Conservation (phyloP, 2,113 vertebrate genomes). For the Colossoma macropomum region DNA sequence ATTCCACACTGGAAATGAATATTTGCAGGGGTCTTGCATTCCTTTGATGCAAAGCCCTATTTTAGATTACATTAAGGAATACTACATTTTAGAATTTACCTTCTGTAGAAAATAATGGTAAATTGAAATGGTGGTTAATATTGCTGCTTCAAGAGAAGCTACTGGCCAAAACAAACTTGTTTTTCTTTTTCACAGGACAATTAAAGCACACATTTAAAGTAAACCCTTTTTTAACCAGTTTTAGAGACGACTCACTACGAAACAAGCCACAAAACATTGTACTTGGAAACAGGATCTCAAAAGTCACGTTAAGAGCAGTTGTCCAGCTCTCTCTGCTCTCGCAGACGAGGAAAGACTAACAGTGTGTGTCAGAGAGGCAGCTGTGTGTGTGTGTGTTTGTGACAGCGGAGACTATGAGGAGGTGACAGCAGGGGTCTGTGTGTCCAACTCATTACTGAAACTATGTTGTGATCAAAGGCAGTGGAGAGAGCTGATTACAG, state of each 20-base stretch:
- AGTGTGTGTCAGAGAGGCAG: background rate
- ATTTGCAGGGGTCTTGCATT: background rate
- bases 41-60: background rate
- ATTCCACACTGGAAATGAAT: slow-evolving; percentile 29
- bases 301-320: background rate
- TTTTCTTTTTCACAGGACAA: background rate
- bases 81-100: no score
- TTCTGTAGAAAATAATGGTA: no score
- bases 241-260: background rate
- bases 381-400: slow-evolving; percentile 32
- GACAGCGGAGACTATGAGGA: slow-evolving; percentile 44
- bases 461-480: slow-evolving; percentile 72
- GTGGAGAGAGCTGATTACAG: slow-evolving; percentile 70
- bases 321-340: slow-evolving; percentile 25
- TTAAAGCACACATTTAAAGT: no score
- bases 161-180: no score
- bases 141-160: no score
- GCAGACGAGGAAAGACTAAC: slow-evolving; percentile 47
- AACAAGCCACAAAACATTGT: background rate
- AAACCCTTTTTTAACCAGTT: background rate
- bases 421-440: slow-evolving; percentile 60
- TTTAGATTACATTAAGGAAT: background rate
- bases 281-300: no score
- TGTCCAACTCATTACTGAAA: slow-evolving; percentile 62
- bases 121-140: no score